Evolutionary conservation across 2,113 vertebrate genomes (phyloP).

Genomic region (Toxotes jaculatrix): DNA sequence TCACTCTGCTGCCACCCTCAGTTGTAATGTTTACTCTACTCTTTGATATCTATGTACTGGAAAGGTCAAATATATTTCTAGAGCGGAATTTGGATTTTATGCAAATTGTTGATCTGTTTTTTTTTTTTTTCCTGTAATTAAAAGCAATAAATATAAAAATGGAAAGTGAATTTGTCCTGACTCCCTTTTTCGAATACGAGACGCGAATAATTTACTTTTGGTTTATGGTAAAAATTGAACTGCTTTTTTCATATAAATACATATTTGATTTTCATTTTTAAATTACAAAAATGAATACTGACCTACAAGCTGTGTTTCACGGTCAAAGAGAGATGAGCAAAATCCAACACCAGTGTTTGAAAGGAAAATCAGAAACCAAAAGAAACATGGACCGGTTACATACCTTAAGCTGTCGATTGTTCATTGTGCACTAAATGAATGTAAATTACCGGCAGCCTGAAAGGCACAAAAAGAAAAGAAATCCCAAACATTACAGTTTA

Average conservation of each 20-base stretch:
- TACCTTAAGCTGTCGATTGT: no score
- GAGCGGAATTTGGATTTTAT: slow-evolving; percentile 94
- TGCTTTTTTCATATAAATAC: no score
- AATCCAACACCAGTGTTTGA: no score
- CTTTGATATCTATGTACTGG: slow-evolving; percentile 95
- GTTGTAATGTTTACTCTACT: slow-evolving; percentile 95
- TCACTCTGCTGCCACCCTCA: slow-evolving; percentile 85
- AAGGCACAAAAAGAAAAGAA: neutral
- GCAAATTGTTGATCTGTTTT: slow-evolving; percentile 88
- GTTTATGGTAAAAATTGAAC: neutral
- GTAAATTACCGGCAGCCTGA: neutral
- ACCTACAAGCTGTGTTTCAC: no score
- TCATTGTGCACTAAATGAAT: no score
- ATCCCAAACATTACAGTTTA: neutral
- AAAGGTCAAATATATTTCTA: slow-evolving; percentile 98
- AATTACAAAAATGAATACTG: no score
- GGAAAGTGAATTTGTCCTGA: neutral
- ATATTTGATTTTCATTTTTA: no score
- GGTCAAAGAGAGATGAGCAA: no score
- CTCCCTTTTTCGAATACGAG: neutral
- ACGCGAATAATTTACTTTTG: no score
- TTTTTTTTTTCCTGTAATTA: slow-evolving; percentile 90
- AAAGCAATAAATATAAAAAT: slow-evolving; percentile 92
- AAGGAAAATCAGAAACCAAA: no score
- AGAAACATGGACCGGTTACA: no score